These are phyloP conservation scores for Drosophila kanapiae DNA, from an alignment of 1,140 invertebrate species.

Conservation along the genomic window DNA sequence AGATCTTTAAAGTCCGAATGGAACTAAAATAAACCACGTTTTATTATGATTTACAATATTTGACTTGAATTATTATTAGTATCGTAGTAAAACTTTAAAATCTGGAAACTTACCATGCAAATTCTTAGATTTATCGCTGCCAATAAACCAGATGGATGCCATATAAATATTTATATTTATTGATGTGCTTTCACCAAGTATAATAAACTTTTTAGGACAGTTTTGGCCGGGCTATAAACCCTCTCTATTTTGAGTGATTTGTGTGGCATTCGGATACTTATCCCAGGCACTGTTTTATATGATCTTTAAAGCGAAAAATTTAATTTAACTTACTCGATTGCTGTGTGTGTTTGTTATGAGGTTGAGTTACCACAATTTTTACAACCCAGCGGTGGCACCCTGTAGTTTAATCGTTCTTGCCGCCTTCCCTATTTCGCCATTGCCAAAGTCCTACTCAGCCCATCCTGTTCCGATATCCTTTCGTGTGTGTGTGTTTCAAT, in stretches of 20 bases:
- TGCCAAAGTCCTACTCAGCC: background rate
- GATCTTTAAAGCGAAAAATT: conserved; percentile 1
- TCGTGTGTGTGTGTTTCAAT: conserved; percentile 71
- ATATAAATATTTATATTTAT: conserved; percentile 2
- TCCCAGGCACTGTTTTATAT: background rate
- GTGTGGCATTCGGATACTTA: background rate
- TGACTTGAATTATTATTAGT: background rate
- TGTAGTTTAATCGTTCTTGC: conserved; percentile 55
- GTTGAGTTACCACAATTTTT: conserved; percentile 29
- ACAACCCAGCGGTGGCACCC: conserved; percentile 21
- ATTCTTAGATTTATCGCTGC: background rate
- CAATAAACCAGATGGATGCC: background rate
- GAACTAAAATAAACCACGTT: background rate
- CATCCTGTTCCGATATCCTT: conserved; percentile 50
- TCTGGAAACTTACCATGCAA: background rate
- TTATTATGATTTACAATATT: background rate
- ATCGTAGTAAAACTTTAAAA: background rate
- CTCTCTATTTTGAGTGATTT: background rate
- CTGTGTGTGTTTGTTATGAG: conserved; percentile 7
- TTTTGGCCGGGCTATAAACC: too few relatives aligned
- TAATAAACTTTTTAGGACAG: background rate
- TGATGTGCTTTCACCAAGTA: background rate
- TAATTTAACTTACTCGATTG: conserved; percentile 3
- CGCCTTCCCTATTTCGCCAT: conserved; percentile 4
- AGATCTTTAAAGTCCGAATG: background rate